Conservation (phyloP, 2,113 vertebrate genomes). For the Gyps fulvus region DNA sequence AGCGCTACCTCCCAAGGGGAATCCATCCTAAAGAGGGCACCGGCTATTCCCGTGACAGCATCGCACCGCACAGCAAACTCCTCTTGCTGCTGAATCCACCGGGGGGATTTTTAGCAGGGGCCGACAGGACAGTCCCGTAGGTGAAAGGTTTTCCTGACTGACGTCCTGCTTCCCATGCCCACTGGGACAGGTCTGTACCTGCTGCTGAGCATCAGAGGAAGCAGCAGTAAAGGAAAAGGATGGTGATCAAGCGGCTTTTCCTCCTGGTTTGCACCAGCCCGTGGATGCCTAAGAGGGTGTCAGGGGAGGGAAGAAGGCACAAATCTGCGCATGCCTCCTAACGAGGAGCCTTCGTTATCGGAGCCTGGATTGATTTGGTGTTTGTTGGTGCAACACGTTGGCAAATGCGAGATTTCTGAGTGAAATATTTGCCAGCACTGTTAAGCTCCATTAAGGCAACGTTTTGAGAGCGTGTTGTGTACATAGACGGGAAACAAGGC, state of each 20-base stretch:
- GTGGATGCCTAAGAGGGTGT: neutral
- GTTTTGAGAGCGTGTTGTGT: neutral
- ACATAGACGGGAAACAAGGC: neutral
- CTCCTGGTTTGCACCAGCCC: neutral
- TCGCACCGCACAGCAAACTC: neutral
- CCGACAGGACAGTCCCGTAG: rapidly evolving
- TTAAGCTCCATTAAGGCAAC: neutral
- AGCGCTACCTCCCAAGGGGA: neutral
- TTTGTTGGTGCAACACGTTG: constrained; percentile 1
- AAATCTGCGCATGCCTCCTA: neutral
- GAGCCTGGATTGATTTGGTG: neutral
- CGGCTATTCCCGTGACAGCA: neutral
- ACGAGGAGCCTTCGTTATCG: neutral
- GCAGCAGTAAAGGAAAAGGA: neutral
- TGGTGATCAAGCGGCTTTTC: neutral
- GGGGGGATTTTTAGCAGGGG: neutral
- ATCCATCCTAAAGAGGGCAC: neutral
- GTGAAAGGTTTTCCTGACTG: neutral
- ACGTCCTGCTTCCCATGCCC: neutral
- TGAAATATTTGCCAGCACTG: constrained; percentile 10
- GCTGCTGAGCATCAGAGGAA: neutral
- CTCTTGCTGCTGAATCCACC: neutral
- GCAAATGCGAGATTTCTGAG: neutral
- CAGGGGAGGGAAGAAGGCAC: neutral
- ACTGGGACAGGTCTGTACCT: neutral